Base-by-base conservation (phyloP, 23 tunicate species). In the Ciona savignyi region DNA sequence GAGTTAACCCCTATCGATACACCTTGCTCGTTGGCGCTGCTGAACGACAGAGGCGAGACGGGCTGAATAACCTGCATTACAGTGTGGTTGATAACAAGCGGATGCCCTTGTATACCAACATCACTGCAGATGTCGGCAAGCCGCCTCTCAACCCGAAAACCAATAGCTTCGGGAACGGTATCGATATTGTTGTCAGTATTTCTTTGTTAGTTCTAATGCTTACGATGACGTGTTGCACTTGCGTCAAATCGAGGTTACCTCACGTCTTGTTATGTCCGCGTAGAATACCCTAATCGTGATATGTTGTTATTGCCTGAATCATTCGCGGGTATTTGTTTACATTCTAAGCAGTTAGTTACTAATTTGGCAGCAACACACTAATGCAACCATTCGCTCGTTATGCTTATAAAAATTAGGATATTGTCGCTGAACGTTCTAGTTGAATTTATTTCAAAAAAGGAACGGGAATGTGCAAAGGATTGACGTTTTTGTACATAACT, bases 1-100 rank as follows among this genome's bases (percentile, higher is more conserved):
- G 83, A 28, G 67, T 84, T 25, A 84, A 84, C 64, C 89, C 89
- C 25, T 84, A 84, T 30, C 89, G 89, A 4, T 84, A 79, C 68
- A 77, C 92, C 0, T 48, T 85, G 75, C 75, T 85, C 35, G 80
- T 77, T 21, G 83, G 83, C 30, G 83, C 92, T 2, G 84, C 83
- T 2, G 79, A 78, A 48, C 69, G 92, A 4, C 92, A 85, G 34
- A 49, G 75, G 23, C 75, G 32, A 27, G 92, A 85, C 62, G 92
- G 92, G 1, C 64, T 85, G 32, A 33, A 63, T 26, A 78, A 65
- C 75, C 48, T 85, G 34, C 56, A 73, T 34, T 85, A 85, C 78
- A 63, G 60, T 60, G 30, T 85, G 2, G 65, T 78, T 30, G 27
- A 60, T 3, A 71, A 72, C 22, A 35, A 65, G 25, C 20, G 32